Evolutionary conservation across 2,113 vertebrate species (phyloP).

Genomic region (Leptobrachium ailaonicum): DNA sequence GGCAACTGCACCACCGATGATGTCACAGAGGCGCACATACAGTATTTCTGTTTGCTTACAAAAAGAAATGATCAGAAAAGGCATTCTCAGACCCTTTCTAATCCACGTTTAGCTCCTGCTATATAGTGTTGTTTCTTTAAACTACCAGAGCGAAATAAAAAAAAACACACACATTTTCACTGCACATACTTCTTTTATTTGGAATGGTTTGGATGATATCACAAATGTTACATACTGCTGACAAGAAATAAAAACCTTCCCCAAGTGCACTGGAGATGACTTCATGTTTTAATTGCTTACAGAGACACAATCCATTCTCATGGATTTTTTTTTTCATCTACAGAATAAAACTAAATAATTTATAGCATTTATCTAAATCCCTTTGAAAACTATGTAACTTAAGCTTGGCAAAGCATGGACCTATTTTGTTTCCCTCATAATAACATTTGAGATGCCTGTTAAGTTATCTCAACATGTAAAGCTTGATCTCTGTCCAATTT

Average conservation of each 20-base stretch:
- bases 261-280: constrained; percentile 40
- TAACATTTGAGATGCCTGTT: constrained; percentile 1
- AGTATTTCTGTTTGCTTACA: too few species aligned
- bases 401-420: background rate
- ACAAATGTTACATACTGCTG: constrained; percentile 41
- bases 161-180: background rate
- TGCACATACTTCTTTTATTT: constrained; percentile 18
- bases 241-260: constrained; percentile 35
- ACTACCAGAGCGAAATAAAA: background rate
- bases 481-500: background rate
- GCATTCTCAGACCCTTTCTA: too few species aligned
- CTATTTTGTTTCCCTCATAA: background rate
- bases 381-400: background rate
- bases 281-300: constrained; percentile 45
- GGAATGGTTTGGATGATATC: constrained; percentile 52
- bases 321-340: constrained; percentile 37
- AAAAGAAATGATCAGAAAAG: too few species aligned
- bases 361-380: constrained; percentile 16
- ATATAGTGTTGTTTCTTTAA: too few species aligned
- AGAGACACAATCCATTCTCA: constrained; percentile 39
- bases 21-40: too few species aligned
- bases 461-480: constrained; percentile 8
- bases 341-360: constrained; percentile 2
- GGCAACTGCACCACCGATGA: too few species aligned
- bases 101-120: too few species aligned